Evolutionary conservation across 2,797 vertebrate species (phyloP).

Genomic region (Lacerta bilineata): DNA sequence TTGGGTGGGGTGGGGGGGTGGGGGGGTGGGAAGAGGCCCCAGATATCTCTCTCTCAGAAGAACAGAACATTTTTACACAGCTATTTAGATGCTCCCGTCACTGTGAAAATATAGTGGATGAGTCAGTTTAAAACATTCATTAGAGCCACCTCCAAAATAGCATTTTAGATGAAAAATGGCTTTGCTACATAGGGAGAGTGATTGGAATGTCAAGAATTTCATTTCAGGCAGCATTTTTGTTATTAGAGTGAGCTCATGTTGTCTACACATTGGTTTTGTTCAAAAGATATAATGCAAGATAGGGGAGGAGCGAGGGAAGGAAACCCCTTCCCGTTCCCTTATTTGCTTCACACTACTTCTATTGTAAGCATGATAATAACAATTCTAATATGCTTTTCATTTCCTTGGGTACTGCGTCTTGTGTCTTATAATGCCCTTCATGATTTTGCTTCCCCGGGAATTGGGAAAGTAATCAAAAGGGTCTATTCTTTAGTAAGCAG

Average conservation of each 20-base stretch:
- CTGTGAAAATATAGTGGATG: conserved; percentile 71
- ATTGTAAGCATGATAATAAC: conserved; percentile 80
- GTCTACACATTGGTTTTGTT: conserved; percentile 78
- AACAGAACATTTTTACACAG: conserved; percentile 44
- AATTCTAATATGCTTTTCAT: conserved; percentile 84
- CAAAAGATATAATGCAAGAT: conserved; percentile 78
- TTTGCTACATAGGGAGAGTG: conserved; percentile 72
- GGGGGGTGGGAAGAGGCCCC: not conserved
- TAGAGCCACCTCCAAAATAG: conserved; percentile 66
- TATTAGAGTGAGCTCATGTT: conserved; percentile 78
- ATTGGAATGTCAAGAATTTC: conserved; percentile 84
- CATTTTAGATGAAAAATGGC: conserved; percentile 74
- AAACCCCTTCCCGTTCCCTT: conserved; percentile 70
- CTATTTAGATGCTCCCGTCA: conserved; percentile 57
- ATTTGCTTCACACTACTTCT: conserved; percentile 75
- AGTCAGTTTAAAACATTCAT: conserved; percentile 76
- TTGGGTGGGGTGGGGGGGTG: not conserved
- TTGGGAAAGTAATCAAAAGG: conserved; percentile 72
- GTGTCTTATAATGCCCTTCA: conserved; percentile 61
- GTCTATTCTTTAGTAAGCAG: conserved; percentile 56
- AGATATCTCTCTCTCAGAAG: conserved; percentile 9
- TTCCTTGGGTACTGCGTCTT: conserved; percentile 77
- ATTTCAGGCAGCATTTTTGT: conserved; percentile 79
- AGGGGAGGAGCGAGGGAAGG: conserved; percentile 51
- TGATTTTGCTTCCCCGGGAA: conserved; percentile 56